A percentile compares a stretch with the other conserved stretches of the same genome.
Conservation (phyloP, 2,888 invertebrate genomes). For the Amphipyra berbera region DNA sequence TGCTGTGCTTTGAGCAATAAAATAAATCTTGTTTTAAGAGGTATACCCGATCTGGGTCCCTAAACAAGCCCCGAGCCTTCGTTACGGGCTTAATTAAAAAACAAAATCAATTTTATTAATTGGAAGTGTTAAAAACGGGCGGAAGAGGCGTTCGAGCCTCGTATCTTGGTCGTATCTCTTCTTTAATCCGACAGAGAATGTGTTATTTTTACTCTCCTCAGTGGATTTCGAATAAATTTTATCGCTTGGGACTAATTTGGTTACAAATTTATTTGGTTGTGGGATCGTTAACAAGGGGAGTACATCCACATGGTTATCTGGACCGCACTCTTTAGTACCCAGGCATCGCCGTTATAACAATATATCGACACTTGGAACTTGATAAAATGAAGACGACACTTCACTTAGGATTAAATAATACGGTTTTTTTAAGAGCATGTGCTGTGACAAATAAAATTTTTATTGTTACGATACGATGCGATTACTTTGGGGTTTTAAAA, state of each 20-base stretch:
- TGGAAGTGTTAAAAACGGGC: constrained; percentile 90
- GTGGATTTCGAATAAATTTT: constrained; percentile 90
- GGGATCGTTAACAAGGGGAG: constrained; percentile 88
- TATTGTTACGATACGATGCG: constrained; percentile 77
- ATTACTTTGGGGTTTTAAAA: constrained; percentile 75
- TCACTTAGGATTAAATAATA: constrained; percentile 88
- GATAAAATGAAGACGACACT: constrained; percentile 89
- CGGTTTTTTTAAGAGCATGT: constrained; percentile 79
- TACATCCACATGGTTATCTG: constrained; percentile 87
- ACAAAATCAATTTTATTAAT: constrained; percentile 90
- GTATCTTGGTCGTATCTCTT: constrained; percentile 88
- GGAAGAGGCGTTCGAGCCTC: constrained; percentile 83
- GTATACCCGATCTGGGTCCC: constrained; percentile 82
- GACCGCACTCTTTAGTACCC: constrained; percentile 85
- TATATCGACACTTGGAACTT: constrained; percentile 86
- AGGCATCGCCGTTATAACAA: constrained; percentile 86
- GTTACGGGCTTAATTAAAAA: constrained; percentile 89
- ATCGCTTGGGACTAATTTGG: constrained; percentile 89
- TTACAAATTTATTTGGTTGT: constrained; percentile 90
- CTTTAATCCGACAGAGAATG: constrained; percentile 89
- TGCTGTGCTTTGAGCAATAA: constrained; percentile 86
- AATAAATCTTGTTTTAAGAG: constrained; percentile 88
- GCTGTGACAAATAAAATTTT: constrained; percentile 79
- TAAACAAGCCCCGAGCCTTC: constrained; percentile 84
- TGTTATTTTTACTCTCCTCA: constrained; percentile 89